Evolutionary conservation across 2,113 vertebrate species (phyloP), one percentile per base, ranked within the genome.

Genomic region (Erpornis zantholeuca): DNA sequence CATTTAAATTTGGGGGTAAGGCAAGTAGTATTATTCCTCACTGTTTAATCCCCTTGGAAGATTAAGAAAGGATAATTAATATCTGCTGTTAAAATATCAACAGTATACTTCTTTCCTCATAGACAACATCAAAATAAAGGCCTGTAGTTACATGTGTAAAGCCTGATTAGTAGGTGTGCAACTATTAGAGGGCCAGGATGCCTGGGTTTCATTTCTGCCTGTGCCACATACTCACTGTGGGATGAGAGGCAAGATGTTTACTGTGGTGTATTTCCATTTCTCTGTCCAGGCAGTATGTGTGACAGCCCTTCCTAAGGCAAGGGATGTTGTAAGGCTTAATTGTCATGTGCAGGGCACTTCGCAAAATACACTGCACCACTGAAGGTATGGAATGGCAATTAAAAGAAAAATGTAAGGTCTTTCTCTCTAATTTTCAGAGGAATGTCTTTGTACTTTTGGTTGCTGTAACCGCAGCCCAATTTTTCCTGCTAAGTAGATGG

Each of bases 351-450:
- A 21, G 35, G 60, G 70, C 66, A 15, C 78, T 85, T 85, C 28
- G 66, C 57, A 61, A 92, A 92, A 60, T n/a, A 52, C 57, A 13
- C 27, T 68, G 69, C 60, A 12, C 56, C 0, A 0, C n/a, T 65
- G 69, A 75, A 84, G 57, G 83, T 91, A 86, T 14, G 53, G 94
- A 87, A 89, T 69, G 70, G n/a, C 66, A 96, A 95, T 96, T 95
- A 93, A 76, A 87, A 79, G 44, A 29, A 79, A 95, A 91, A 86
- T 47, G 35, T 11, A 25, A 71, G 61, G 53, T 69, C 88, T 72
- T 95, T 76, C 77, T 96, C 88, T 97, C 84, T 96, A 87, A 96
- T 96, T 97, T 94, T 90, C 87, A 82, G 82, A 87, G 59, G 81
- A 92, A 91, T 91, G 84, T 79, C 89, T 94, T 96, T 94, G 80